Conservation (phyloP, 2,888 invertebrate genomes). For the Cephalotes varians region DNA sequence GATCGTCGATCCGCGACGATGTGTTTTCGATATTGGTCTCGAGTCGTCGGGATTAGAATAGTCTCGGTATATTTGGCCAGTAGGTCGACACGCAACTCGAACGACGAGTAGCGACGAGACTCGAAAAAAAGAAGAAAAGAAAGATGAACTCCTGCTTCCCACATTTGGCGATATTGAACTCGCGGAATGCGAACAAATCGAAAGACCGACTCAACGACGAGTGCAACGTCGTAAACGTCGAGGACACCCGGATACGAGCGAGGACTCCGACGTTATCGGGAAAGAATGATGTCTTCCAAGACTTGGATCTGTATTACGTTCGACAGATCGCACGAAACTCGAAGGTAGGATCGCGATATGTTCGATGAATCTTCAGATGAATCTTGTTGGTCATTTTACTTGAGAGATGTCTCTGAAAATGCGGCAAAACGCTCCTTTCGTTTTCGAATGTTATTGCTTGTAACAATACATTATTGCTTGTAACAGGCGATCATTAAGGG, state of each 20-base stretch:
- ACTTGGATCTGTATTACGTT: constrained; percentile 87
- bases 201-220: constrained; percentile 81
- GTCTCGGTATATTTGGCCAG: neutral
- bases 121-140: neutral
- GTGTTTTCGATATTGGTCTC: neutral
- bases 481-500: neutral
- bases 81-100: neutral
- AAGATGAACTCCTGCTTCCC: constrained; percentile 87
- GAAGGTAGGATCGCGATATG: constrained; percentile 83
- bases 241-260: constrained; percentile 65
- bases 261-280: constrained; percentile 67
- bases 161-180: constrained; percentile 85
- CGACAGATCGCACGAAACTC: constrained; percentile 87
- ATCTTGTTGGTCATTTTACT: neutral
- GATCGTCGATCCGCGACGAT: constrained; percentile 4
- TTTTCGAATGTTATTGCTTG: neutral
- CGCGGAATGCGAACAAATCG: constrained; percentile 82
- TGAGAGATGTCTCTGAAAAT: neutral
- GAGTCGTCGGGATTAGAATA: neutral
- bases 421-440: neutral
- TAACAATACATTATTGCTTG: too few relatives aligned
- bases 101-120: neutral
- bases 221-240: constrained; percentile 46
- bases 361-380: neutral
- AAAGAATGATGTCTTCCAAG: constrained; percentile 86